phyloP scores from a whole-genome alignment of 2,113 vertebrate species.

The Paedocypris sp. region DNA sequence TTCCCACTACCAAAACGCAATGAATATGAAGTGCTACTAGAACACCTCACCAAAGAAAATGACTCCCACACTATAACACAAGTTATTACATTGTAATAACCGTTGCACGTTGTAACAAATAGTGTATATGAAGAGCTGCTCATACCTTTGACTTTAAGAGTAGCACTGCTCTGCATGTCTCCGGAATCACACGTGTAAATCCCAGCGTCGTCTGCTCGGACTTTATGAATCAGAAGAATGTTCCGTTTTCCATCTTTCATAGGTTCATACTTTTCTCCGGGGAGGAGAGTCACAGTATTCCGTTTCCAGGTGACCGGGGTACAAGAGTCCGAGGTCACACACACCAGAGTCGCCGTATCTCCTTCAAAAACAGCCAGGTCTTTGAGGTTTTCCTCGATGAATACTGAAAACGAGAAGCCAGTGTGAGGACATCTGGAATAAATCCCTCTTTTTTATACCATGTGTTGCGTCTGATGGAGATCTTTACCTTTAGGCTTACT shows the following conservation, averaged over 20 bases:
- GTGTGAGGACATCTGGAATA: too few species aligned
- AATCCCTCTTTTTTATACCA: neutral
- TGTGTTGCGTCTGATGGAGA: conserved; percentile 11
- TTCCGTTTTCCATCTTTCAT: conserved; percentile 54
- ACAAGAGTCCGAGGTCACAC: conserved; percentile 56
- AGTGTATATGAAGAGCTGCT: too few species aligned
- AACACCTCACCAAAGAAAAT: too few species aligned
- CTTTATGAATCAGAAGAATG: conserved; percentile 62
- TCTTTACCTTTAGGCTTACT: conserved; percentile 64
- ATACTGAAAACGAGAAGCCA: conserved; percentile 36
- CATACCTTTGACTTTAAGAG: conserved; percentile 73
- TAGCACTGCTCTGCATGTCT: conserved; percentile 63
- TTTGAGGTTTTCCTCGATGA: conserved; percentile 52
- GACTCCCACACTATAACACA: too few species aligned
- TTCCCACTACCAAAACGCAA: too few species aligned
- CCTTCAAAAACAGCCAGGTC: conserved; percentile 50
- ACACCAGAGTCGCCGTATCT: conserved; percentile 63
- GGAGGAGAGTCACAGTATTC: conserved; percentile 58
- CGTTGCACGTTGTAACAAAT: too few species aligned
- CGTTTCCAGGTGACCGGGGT: conserved; percentile 68
- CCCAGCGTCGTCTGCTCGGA: conserved; percentile 69
- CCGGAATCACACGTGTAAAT: conserved; percentile 74
- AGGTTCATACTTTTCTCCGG: conserved; percentile 69
- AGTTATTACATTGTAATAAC: too few species aligned
- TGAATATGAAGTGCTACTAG: too few species aligned